Evolutionary conservation across 1,140 invertebrate species (phyloP), one percentile per base, ranked within the genome.

Genomic region (Pseudomyrmex concolor): DNA sequence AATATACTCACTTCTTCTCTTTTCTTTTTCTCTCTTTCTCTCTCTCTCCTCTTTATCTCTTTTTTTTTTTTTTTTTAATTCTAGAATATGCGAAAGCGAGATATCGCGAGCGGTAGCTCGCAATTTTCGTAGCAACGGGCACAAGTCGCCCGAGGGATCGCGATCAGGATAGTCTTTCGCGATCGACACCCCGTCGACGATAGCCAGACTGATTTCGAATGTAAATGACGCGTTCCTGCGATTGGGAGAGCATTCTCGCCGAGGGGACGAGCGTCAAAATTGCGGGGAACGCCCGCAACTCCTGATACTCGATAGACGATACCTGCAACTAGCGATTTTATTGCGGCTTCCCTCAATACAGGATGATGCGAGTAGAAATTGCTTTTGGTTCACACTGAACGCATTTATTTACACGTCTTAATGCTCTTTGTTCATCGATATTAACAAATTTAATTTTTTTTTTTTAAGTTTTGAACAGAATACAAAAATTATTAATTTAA

Each of bases 91-190:
- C 60, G 68, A 76, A 67, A 62, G 77, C 70, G 84, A 89, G 87
- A 89, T 88, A 89, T 88, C 70, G 80, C 88, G 77, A 86, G 73
- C 84, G 80, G 80, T 74, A 88, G 78, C 84, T 86, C 82, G 74
- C 68, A 88, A 89, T 86, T 89, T 89, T 89, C 87, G 48, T 63
- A 34, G 50, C 48, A 63, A 51, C 73, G 22, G 48, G 8, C 55
- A 60, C 83, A 85, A 89, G 68, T 88, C 64, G 86, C 86, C 84
- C 68, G 25, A 83, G 86, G 86, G 87, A 73, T 87, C 77, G 83
- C 77, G 62, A 82, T 76, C 71, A 45, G 54, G 45, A 76, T 81
- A 83, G 82, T 86, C 73, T 64, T 84, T 67, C 70, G 59, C 80
- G 73, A 71, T 83, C 71, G 76, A 81, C 84, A 85, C 86, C 60